Base-by-base conservation (phyloP, 1,140 invertebrate genomes). In the Diplogasteroides magnus region DNA sequence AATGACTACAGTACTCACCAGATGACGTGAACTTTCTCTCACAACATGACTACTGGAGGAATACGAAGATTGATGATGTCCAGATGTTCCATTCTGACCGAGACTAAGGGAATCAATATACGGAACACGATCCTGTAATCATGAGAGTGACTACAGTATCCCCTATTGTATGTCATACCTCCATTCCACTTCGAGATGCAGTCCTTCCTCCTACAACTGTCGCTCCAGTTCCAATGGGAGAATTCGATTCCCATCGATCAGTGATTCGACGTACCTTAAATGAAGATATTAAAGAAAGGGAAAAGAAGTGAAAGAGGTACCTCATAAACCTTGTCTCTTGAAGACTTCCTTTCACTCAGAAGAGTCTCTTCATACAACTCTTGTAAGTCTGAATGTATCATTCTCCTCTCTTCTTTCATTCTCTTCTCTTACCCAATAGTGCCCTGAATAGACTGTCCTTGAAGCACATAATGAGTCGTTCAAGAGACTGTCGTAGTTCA, bases 301-400 rank as follows among this genome's bases (percentile, higher is more conserved):
- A 19, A n/a, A n/a, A n/a, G n/a, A n/a, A n/a, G n/a, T n/a, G n/a
- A n/a, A n/a, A n/a, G n/a, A n/a, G n/a, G n/a, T n/a, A n/a, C n/a
- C n/a, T n/a, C n/a, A n/a, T n/a, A n/a, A n/a, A n/a, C n/a, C n/a
- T n/a, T n/a, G n/a, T n/a, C n/a, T n/a, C n/a, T n/a, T n/a, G n/a
- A n/a, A n/a, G n/a, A n/a, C n/a, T n/a, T n/a, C n/a, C n/a, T n/a
- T n/a, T n/a, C n/a, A n/a, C n/a, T n/a, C n/a, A 97, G 87, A 71
- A 97, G 87, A 61, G 94, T 96, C 74, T 94, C 87, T 86, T 98
- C 94, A 86, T 97, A 98, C 85, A 97, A 97, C 85, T 97, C 94
- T 88, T 97, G 94, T 81, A 97, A 97, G 88, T 98, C 94, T 96
- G 89, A 25, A 90, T 13, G 14, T 48, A 0, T 23, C n/a, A 64